Conservation (phyloP, 1,140 invertebrate genomes). For the Melanaphis sacchari region DNA sequence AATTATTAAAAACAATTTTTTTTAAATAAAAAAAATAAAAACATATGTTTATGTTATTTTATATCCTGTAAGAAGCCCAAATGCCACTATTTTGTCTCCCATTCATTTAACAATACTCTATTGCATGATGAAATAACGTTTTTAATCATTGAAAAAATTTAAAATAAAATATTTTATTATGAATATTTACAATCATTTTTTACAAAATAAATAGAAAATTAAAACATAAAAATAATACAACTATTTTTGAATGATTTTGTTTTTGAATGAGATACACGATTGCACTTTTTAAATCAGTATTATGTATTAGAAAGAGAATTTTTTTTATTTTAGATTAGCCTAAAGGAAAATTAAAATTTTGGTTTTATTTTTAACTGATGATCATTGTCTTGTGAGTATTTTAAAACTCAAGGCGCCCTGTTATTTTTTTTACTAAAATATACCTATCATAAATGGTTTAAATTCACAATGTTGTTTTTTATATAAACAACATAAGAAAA, state of each 20-base stretch:
- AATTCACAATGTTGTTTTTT: constrained; percentile 22
- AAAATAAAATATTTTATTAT: constrained; percentile 27
- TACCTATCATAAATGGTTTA: constrained; percentile 17
- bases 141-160: background rate
- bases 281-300: constrained; percentile 35
- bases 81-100: constrained; percentile 41
- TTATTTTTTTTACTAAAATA: background rate
- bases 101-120: constrained; percentile 29
- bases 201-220: constrained; percentile 41
- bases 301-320: background rate
- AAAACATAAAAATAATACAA: constrained; percentile 27
- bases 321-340: background rate
- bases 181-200: constrained; percentile 43
- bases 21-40: background rate
- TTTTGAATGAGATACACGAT: background rate
- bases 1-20: background rate
- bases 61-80: constrained; percentile 47
- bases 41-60: constrained; percentile 21
- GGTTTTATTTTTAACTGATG: background rate
- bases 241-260: background rate
- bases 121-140: background rate
- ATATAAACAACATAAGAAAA: background rate
- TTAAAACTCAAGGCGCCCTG: constrained; percentile 48
- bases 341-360: background rate
- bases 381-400: constrained; percentile 6